Evolutionary conservation across 2,888 invertebrate species (phyloP).

Genomic region (Osmoderma eremita): DNA sequence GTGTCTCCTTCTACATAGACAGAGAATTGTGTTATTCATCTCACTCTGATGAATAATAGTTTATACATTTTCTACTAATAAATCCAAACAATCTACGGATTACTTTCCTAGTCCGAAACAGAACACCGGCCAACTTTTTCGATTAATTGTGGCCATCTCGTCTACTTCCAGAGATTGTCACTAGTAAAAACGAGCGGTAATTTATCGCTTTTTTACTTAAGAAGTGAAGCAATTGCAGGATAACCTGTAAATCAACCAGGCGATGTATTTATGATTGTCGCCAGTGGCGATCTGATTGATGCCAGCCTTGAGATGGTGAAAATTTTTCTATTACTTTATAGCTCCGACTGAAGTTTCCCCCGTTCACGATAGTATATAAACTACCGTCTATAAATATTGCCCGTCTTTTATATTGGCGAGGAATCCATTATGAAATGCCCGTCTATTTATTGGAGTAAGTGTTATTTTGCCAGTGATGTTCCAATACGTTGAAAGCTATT

Average conservation of each 20-base stretch:
- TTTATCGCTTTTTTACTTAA: conserved; percentile 57
- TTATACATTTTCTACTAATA: too few relatives aligned
- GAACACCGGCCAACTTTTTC: conserved; percentile 19
- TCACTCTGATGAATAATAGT: too few relatives aligned
- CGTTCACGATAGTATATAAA: conserved; percentile 13
- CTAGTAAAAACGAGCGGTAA: conserved; percentile 42
- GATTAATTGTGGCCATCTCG: conserved; percentile 29
- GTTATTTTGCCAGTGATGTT: neutral
- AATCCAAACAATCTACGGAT: too few relatives aligned
- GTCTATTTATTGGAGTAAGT: conserved; percentile 1
- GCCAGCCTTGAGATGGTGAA: conserved; percentile 35
- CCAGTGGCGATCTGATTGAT: conserved; percentile 40
- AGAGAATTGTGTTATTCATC: too few relatives aligned
- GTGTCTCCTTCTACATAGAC: too few relatives aligned
- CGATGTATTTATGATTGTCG: conserved; percentile 50
- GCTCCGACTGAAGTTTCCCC: conserved; percentile 33
- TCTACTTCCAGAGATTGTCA: conserved; percentile 47
- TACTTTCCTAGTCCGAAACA: conserved; percentile 1
- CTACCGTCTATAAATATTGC: conserved; percentile 25
- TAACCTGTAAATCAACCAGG: conserved; percentile 51
- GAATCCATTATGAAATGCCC: conserved; percentile 18
- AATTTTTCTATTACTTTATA: conserved; percentile 42
- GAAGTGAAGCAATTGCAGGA: conserved; percentile 51
- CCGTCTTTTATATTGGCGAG: conserved; percentile 24
- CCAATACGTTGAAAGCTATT: too few relatives aligned